Evolutionary conservation across 2,797 vertebrate species (phyloP).

Genomic region (Phoebastria nigripes): DNA sequence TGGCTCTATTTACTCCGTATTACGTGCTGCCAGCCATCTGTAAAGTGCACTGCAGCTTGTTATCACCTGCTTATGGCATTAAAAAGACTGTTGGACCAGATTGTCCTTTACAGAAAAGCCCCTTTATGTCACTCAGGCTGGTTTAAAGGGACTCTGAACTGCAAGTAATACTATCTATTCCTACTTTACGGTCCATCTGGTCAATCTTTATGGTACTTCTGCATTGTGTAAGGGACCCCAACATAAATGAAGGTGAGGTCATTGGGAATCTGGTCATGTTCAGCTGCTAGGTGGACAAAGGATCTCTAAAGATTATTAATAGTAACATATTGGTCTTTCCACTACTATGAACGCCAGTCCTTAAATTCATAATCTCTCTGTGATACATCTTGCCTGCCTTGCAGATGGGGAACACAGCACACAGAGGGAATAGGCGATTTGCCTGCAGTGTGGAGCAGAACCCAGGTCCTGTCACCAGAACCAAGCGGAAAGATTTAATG

Average conservation of each 20-base stretch:
- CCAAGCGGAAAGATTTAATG: background rate
- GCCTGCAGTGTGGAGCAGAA: background rate
- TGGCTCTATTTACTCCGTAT: background rate
- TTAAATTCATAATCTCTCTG: background rate
- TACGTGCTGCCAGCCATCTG: background rate
- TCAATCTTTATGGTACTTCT: background rate
- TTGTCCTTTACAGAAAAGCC: background rate
- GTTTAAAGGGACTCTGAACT: background rate
- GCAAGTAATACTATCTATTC: background rate
- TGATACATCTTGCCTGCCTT: background rate
- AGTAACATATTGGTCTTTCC: background rate
- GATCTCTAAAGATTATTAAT: background rate
- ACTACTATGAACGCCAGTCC: background rate
- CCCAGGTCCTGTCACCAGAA: background rate
- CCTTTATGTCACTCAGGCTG: background rate
- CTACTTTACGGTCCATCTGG: background rate
- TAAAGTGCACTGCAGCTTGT: background rate
- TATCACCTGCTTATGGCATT: slow-evolving; percentile 1
- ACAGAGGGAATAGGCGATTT: background rate
- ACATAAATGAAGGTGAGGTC: background rate
- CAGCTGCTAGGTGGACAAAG: background rate
- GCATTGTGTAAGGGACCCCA: background rate
- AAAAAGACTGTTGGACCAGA: background rate
- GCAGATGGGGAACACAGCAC: background rate
- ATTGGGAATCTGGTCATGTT: background rate